phyloP scores from a whole-genome alignment of 2,797 vertebrate genomes.

The Sarcoramphus papa region DNA sequence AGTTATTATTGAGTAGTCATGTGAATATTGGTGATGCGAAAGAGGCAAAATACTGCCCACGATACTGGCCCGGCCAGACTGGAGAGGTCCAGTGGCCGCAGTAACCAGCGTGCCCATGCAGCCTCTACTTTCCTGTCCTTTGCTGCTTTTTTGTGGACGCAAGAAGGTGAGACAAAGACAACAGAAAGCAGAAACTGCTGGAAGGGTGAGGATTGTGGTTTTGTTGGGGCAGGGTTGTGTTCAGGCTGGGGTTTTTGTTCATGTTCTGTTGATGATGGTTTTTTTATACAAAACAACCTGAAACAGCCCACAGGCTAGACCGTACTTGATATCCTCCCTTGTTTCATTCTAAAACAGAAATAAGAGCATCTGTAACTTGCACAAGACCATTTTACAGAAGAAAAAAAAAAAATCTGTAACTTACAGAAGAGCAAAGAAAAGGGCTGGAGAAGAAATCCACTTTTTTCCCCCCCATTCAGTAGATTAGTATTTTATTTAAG shows the following conservation, averaged over 20 bases:
- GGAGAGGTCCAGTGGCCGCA: neutral
- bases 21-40: fast-evolving
- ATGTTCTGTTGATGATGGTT: neutral
- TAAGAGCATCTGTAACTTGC: neutral
- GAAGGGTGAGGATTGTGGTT: neutral
- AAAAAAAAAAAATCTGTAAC: neutral
- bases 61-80: neutral
- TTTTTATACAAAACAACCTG: neutral
- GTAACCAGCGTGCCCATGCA: neutral
- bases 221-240: neutral
- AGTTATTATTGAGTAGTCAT: neutral
- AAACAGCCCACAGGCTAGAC: neutral
- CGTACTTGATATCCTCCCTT: neutral
- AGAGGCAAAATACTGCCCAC: fast-evolving
- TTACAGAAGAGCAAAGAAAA: neutral
- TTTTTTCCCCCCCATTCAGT: neutral
- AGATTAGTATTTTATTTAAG: neutral
- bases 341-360: neutral
- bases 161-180: neutral
- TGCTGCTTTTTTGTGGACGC: neutral
- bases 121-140: neutral
- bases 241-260: neutral
- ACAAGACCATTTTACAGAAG: neutral
- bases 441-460: neutral
- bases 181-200: neutral